Conservation (phyloP, 2,888 invertebrate species). For the Vanessa cardui region DNA sequence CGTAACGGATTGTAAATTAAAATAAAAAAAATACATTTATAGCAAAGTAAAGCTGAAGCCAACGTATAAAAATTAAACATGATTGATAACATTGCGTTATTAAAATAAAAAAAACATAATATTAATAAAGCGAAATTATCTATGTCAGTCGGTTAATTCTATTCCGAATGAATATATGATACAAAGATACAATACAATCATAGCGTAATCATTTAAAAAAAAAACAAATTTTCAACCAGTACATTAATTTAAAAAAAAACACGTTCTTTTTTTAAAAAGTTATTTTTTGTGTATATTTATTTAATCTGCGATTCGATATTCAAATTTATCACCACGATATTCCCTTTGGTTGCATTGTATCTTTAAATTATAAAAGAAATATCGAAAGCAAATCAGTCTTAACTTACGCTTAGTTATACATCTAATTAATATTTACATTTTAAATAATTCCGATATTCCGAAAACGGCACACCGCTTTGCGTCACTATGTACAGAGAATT, state of each 20-base stretch:
- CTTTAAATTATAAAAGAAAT: slow-evolving; percentile 37
- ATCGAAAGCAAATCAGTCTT: slow-evolving; percentile 77
- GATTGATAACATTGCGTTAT: slow-evolving; percentile 38
- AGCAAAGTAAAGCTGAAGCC: slow-evolving; percentile 70
- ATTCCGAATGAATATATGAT: slow-evolving; percentile 47
- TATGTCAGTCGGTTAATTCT: slow-evolving; percentile 69
- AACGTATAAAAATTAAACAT: slow-evolving; percentile 32
- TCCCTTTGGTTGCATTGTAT: slow-evolving; percentile 21
- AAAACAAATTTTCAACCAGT: neutral
- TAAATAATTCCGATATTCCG: slow-evolving; percentile 46
- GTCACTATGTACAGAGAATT: slow-evolving; percentile 46
- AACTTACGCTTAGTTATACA: slow-evolving; percentile 70
- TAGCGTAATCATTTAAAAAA: slow-evolving; percentile 13
- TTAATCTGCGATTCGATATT: neutral
- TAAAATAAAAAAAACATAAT: slow-evolving; percentile 43
- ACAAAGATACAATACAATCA: slow-evolving; percentile 31
- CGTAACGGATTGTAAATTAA: slow-evolving; percentile 49
- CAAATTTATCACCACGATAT: neutral
- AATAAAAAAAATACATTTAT: slow-evolving; percentile 42
- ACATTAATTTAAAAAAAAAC: neutral
- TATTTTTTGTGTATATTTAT: neutral
- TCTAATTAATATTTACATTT: slow-evolving; percentile 54
- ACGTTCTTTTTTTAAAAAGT: neutral
- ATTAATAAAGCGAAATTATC: slow-evolving; percentile 52
- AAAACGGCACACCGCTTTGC: slow-evolving; percentile 44